Evolutionary conservation across 2,113 vertebrate species (phyloP), one percentile per base, ranked within the genome.

Genomic region (Pelobates fuscus): DNA sequence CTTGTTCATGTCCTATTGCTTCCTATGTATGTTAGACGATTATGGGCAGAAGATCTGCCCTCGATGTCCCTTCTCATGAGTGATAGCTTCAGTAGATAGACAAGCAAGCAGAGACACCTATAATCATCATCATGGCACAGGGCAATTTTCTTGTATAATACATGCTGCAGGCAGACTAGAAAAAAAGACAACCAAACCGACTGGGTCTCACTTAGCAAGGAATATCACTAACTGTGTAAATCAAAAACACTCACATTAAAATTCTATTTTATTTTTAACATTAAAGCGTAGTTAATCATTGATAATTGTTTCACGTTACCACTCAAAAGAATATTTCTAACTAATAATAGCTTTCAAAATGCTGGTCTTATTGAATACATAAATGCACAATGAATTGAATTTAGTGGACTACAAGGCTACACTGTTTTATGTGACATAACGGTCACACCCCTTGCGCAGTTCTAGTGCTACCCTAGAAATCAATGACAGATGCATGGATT

Each of bases 141-240:
- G 37, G 62, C 62, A 65, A 65, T 65, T 65, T 43, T 65, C 62
- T 65, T 20, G 14, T 43, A 43, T 65, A 32, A 65, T 32, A 65
- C 37, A 23, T 65, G 18, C 60, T 23, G 20, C 62, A 6, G 62
- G 24, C 20, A 18, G 32, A 65, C 23, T 15, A 15, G 14, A 41
- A 21, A 15, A 24, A 41, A 21, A 44, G 52, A 5, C 12, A 24
- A 21, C 7, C 27, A 10, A 5, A 32, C 27, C 8, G 26, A 62
- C n/a, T 18, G 2, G n/a, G 59, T 62, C 24, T 62, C 18, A 18
- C 59, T 62, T 62, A 62, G 17, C 27, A 15, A 27, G 32, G 32
- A 43, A n/a, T 25, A 24, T 65, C 20, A 37, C 30, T 15, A 29
- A 29, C 32, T 29, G 7, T 21, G 11, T 30, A 25, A 65, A 43